A percentile compares a stretch with the other conserved stretches of the same genome.
phyloP scores from a whole-genome alignment of 1,140 invertebrate genomes.

The Anagrus nilaparvatae region DNA sequence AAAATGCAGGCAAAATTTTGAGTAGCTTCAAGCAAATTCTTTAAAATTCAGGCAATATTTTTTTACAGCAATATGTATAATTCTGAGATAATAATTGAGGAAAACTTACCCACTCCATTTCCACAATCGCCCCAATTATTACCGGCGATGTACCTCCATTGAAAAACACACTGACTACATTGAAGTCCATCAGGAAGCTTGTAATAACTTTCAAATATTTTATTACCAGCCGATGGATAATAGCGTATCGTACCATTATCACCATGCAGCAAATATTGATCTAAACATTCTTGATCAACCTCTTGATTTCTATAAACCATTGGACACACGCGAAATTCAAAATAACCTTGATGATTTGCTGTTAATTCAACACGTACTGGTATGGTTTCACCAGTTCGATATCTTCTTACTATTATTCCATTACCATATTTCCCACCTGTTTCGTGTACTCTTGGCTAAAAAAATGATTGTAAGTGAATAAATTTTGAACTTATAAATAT shows the following conservation, averaged over 20 bases:
- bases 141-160: conserved; percentile 73
- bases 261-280: conserved; percentile 55
- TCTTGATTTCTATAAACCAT: conserved; percentile 43
- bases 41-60: too few species aligned
- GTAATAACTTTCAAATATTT: conserved; percentile 65
- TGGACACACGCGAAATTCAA: conserved; percentile 78
- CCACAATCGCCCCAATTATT: conserved; percentile 70
- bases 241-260: conserved; percentile 47
- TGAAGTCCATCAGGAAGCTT: conserved; percentile 55
- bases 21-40: too few species aligned
- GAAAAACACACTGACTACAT: conserved; percentile 68
- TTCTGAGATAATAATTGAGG: too few species aligned
- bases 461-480: conserved; percentile 12
- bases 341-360: conserved; percentile 73
- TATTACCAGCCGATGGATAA: conserved; percentile 67
- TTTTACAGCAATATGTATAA: too few species aligned
- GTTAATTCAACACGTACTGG: conserved; percentile 67
- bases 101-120: conserved; percentile 44
- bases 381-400: conserved; percentile 55
- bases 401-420: conserved; percentile 68
- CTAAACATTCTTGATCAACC: conserved; percentile 65
- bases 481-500: conserved; percentile 9
- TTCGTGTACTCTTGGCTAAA: conserved; percentile 68
- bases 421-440: conserved; percentile 72
- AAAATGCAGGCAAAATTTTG: too few species aligned